phyloP scores from a whole-genome alignment of 2,113 vertebrate genomes.

The Syngnathus typhle region DNA sequence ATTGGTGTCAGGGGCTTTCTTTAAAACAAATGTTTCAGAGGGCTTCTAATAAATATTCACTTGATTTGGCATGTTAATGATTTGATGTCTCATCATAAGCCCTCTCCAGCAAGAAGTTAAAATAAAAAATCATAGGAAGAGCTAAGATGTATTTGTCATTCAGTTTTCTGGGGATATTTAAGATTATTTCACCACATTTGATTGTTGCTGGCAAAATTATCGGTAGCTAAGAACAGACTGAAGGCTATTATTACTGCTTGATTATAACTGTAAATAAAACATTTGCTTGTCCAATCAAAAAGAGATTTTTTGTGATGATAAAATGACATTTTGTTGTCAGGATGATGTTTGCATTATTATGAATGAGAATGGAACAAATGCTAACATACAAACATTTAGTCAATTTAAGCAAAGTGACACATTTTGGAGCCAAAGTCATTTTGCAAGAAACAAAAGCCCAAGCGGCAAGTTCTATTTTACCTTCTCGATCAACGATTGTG shows the following conservation, averaged over 20 bases:
- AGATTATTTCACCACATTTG: neutral
- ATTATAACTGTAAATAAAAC: slow-evolving; percentile 67
- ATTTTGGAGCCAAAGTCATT: neutral
- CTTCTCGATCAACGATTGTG: neutral
- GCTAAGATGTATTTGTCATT: neutral
- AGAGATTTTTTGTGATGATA: neutral
- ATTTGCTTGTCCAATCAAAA: slow-evolving; percentile 70
- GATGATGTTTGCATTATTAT: neutral
- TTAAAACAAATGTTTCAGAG: neutral
- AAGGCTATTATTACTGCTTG: slow-evolving; percentile 31
- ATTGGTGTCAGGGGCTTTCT: neutral
- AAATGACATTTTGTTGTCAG: neutral
- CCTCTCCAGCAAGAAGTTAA: neutral
- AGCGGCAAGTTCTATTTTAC: neutral
- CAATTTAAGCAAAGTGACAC: too few relatives aligned
- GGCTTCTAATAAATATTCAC: neutral
- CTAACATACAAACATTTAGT: neutral
- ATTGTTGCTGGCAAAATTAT: slow-evolving; percentile 49
- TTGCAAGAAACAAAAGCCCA: neutral
- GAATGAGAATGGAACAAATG: neutral
- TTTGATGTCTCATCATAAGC: neutral
- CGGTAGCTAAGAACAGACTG: slow-evolving; percentile 36
- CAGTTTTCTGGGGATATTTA: neutral
- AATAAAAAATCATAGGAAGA: neutral
- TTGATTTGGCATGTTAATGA: neutral